phyloP scores from a whole-genome alignment of 2,888 invertebrate species.

The Aphodius sticticus region DNA sequence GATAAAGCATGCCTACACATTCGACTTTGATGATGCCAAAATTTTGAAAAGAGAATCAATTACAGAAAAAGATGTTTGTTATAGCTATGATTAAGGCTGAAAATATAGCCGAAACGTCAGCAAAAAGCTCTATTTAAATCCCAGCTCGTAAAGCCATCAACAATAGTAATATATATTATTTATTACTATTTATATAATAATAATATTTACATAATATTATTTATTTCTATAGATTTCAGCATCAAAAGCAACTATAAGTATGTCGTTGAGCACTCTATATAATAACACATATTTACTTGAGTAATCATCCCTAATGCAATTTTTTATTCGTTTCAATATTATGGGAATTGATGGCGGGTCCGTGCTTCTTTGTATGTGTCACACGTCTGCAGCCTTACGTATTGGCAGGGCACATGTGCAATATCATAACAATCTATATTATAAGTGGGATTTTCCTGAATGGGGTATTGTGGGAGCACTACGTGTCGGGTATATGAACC shows the following conservation, averaged over 20 bases:
- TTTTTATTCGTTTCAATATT: background rate
- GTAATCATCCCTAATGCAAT: background rate
- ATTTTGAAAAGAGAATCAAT: too few relatives aligned
- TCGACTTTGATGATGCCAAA: too few relatives aligned
- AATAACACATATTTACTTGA: background rate
- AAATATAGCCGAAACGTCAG: too few relatives aligned
- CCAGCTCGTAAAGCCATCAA: too few relatives aligned
- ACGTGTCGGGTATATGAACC: background rate
- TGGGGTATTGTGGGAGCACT: background rate
- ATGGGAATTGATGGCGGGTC: background rate
- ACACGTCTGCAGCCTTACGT: background rate
- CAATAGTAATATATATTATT: too few relatives aligned
- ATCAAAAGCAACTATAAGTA: background rate
- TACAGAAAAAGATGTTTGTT: too few relatives aligned
- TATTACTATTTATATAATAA: too few relatives aligned
- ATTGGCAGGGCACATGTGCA: conserved; percentile 4
- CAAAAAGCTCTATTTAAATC: too few relatives aligned
- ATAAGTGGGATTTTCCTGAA: background rate
- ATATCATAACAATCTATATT: conserved; percentile 4
- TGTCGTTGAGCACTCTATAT: background rate
- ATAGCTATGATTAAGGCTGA: too few relatives aligned
- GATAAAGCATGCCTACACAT: too few relatives aligned
- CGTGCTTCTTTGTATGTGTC: background rate
- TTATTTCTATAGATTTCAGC: background rate
- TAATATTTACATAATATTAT: too few relatives aligned